Evolutionary conservation across 2,888 invertebrate species (phyloP).

Genomic region (Sisyra terminalis): DNA sequence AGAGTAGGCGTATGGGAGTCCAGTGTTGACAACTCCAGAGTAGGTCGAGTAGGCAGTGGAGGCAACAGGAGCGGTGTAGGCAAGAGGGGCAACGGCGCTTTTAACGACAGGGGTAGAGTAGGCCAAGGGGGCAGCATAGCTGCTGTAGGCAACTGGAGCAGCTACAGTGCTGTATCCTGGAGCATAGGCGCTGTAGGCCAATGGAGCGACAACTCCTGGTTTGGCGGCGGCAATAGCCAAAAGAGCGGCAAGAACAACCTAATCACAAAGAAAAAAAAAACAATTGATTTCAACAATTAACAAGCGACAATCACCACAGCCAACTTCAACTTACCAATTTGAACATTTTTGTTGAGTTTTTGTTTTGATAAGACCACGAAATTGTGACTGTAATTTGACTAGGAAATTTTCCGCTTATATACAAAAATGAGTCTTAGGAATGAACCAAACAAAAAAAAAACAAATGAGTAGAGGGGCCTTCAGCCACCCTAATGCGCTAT

Average conservation of each 20-base stretch:
- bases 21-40: neutral
- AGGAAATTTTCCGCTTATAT: no score
- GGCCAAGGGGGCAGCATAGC: conserved; percentile 8
- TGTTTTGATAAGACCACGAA: no score
- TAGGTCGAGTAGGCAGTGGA: conserved; percentile 22
- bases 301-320: no score
- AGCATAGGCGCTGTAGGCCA: conserved; percentile 15
- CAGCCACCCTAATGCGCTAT: no score
- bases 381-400: no score
- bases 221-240: conserved; percentile 36
- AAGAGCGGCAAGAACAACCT: conserved; percentile 15
- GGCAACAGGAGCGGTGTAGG: conserved; percentile 23
- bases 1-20: conserved; percentile 1
- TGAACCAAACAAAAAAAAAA: no score
- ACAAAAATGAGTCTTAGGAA: no score
- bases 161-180: neutral
- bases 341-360: no score
- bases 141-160: conserved; percentile 4
- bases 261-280: no score
- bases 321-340: no score
- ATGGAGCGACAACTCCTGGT: conserved; percentile 25
- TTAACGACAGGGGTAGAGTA: conserved; percentile 16
- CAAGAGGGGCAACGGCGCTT: conserved; percentile 20
- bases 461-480: no score
- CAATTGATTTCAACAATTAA: no score